These are phyloP conservation scores for Pristionchus arcanus DNA, from an alignment of 2,888 invertebrate genomes.

Conservation along the genomic window DNA sequence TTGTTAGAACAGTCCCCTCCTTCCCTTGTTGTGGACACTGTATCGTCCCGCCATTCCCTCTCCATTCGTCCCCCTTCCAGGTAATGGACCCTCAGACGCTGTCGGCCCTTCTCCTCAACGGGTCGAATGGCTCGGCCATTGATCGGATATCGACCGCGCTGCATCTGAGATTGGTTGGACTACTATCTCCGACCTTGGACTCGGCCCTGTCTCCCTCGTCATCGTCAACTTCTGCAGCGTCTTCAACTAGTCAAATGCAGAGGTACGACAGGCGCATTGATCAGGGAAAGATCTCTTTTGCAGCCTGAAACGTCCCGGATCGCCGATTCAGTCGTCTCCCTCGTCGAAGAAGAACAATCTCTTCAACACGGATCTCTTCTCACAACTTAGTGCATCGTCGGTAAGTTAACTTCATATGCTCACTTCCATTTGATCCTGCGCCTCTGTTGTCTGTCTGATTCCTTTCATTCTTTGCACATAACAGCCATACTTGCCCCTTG, in stretches of 20 bases:
- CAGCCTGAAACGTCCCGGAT: constrained; percentile 25
- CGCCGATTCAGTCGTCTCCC: neutral
- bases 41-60: neutral
- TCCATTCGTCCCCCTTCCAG: neutral
- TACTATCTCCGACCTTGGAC: neutral
- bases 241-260: constrained; percentile 9
- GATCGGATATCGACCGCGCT: constrained; percentile 50
- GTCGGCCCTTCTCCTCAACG: constrained; percentile 11
- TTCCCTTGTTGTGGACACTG: constrained; percentile 31
- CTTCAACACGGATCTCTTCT: constrained; percentile 3
- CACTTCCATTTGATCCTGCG: neutral
- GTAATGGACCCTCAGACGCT: constrained; percentile 52
- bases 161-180: constrained; percentile 31
- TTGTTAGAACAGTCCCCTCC: constrained; percentile 38
- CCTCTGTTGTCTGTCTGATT: too few relatives aligned
- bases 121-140: constrained; percentile 42
- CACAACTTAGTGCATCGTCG: neutral
- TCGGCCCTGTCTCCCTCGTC: constrained; percentile 48
- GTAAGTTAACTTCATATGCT: neutral
- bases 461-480: too few relatives aligned
- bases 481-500: neutral
- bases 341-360: neutral
- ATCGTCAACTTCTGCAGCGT: constrained; percentile 29
- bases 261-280: neutral
- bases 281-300: neutral